Percentiles rank a stretch among this genome's conserved stretches.
phyloP scores from a whole-genome alignment of 1,140 invertebrate genomes.

The Plectus sambesii region DNA sequence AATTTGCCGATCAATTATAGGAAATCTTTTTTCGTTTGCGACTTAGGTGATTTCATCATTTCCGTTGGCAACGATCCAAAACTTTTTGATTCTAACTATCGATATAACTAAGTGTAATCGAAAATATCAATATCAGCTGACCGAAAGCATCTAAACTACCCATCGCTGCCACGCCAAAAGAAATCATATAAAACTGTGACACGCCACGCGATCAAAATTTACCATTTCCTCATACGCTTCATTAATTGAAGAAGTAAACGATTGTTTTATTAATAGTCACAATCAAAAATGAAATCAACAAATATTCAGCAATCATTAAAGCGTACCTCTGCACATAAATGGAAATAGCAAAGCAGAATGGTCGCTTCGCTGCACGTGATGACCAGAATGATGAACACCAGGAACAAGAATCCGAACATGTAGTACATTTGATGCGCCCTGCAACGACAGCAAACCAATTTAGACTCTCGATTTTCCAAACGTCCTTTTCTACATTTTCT shows the following conservation, averaged over 20 bases:
- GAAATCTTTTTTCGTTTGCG: no score
- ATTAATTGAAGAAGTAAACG: no score
- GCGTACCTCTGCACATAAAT: constrained; percentile 88
- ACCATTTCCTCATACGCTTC: no score
- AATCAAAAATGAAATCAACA: constrained; percentile 8
- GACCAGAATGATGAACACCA: constrained; percentile 91
- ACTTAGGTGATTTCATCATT: constrained; percentile 2
- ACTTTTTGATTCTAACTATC: constrained; percentile 15
- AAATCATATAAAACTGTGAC: no score
- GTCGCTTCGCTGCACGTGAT: constrained; percentile 98
- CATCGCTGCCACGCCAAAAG: no score
- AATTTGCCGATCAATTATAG: not conserved
- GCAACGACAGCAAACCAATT: constrained; percentile 33
- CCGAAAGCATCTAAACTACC: no score
- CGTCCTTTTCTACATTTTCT: not conserved
- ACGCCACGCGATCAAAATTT: no score
- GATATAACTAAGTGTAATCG: not conserved
- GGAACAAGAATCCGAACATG: constrained; percentile 97
- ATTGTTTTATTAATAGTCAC: constrained; percentile 9
- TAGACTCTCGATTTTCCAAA: constrained; percentile 5
- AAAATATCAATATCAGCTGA: no score
- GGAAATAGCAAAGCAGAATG: constrained; percentile 93
- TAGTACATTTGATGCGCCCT: constrained; percentile 92
- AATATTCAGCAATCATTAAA: not conserved
- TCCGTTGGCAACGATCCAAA: constrained; percentile 9